phyloP scores from a whole-genome alignment of 2,888 invertebrate species.

The Drosophila putrida region DNA sequence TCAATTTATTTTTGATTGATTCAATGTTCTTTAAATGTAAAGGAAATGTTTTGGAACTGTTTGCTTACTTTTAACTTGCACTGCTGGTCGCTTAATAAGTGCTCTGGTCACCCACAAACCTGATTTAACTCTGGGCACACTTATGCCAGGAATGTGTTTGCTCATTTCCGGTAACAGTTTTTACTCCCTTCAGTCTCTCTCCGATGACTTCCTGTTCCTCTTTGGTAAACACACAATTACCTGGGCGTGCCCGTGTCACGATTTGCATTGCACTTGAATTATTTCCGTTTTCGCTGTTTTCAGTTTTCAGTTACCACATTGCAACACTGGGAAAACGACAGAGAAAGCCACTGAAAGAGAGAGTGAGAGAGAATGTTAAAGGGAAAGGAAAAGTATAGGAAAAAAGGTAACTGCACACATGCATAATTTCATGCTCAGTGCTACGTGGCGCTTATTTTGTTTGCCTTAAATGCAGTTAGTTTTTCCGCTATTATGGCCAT shows the following conservation, averaged over 20 bases:
- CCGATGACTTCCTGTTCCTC: constrained; percentile 54
- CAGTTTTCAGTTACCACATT: constrained; percentile 29
- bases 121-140: constrained; percentile 44
- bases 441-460: constrained; percentile 74
- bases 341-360: neutral
- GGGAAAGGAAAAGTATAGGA: neutral
- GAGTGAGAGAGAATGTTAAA: neutral
- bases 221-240: constrained; percentile 75
- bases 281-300: constrained; percentile 71
- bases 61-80: constrained; percentile 1
- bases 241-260: constrained; percentile 72
- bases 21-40: neutral
- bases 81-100: constrained; percentile 15
- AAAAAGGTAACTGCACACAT: constrained; percentile 54
- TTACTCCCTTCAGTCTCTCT: neutral
- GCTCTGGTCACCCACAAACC: constrained; percentile 31
- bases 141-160: constrained; percentile 66
- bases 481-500: constrained; percentile 55
- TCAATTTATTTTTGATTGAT: no score
- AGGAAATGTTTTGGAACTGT: neutral
- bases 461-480: constrained; percentile 70
- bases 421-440: constrained; percentile 71
- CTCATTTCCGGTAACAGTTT: constrained; percentile 57
- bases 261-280: constrained; percentile 80
- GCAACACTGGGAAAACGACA: constrained; percentile 6